A percentile compares a stretch with the other conserved stretches of the same genome.
Conservation (phyloP, 2,888 invertebrate species). For the Conus canariensis region DNA sequence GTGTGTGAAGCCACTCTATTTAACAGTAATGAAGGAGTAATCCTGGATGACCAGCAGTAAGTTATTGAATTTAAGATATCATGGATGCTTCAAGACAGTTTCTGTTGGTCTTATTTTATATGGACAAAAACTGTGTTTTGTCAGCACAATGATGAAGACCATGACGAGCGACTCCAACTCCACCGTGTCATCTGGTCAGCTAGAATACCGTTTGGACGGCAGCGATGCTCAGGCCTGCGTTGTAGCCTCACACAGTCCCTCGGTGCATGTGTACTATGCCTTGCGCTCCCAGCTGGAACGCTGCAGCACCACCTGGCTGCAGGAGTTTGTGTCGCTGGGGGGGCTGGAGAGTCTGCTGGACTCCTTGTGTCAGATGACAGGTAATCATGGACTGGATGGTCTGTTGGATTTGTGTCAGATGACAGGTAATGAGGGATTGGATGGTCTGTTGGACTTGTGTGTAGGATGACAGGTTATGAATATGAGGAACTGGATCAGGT, state of each 20-base stretch:
- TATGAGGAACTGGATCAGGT: neutral
- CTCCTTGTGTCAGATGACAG: slow-evolving; percentile 76
- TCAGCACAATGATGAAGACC: slow-evolving; percentile 31
- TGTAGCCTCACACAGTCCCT: slow-evolving; percentile 66
- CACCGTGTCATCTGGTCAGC: slow-evolving; percentile 56
- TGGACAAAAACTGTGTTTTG: too few species aligned
- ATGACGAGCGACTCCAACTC: slow-evolving; percentile 52
- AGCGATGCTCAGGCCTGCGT: slow-evolving; percentile 67
- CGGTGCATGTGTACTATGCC: slow-evolving; percentile 71
- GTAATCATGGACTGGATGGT: slow-evolving; percentile 14
- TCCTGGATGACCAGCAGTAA: too few species aligned
- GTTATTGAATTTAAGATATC: too few species aligned
- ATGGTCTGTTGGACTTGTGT: neutral
- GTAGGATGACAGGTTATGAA: neutral
- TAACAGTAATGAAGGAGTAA: too few species aligned
- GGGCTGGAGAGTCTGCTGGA: slow-evolving; percentile 79
- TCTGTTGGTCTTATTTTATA: too few species aligned
- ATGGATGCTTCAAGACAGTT: too few species aligned
- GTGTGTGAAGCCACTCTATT: too few species aligned
- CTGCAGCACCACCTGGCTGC: slow-evolving; percentile 77
- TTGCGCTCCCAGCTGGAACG: slow-evolving; percentile 67
- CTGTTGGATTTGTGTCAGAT: neutral
- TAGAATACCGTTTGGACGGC: slow-evolving; percentile 59
- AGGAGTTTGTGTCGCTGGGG: slow-evolving; percentile 79
- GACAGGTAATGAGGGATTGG: neutral